Evolutionary conservation across 2,797 vertebrate species (phyloP), one percentile per base, ranked within the genome.

Genomic region (Onychomys leucogaster): DNA sequence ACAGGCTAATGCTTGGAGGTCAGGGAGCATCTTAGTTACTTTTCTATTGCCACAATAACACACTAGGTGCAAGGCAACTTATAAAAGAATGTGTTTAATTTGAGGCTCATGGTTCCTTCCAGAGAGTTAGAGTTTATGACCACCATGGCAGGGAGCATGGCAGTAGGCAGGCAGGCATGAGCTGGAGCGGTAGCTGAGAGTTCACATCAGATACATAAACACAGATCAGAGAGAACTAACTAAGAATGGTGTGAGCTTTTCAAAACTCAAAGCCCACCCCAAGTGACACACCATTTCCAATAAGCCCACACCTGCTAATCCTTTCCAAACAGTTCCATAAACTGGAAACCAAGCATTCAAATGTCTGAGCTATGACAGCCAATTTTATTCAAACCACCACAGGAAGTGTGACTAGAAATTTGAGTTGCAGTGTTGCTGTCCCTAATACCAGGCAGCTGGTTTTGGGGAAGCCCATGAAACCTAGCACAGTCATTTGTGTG

Each of bases 381-480:
- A 82, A 13, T 41, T n/a, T 82, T 41, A 41, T 3, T 82, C 59
- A 83, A 63, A 83, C 37, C 4, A 63, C 16, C 16, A 83, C 59
- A 11, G 59, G 61, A 82, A 52, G 43, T 69, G 1, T 73, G 25
- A n/a, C 17, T 82, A 37, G 59, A 69, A 88, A 81, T 34, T 32
- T 90, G 71, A 90, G 21, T 46, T 34, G 82, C 23, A 90, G 16
- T 4, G 8, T 19, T 91, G 85, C 14, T 23, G 8, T 69, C 3
- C 49, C 1, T 82, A 46, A 73, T 57, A 59, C 17, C 12, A 91
- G 65, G 25, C 0, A 86, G 21, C 77, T 92, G 61, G 16, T 90
- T 91, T 83, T 89, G 78, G 69, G 75, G 82, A 92, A 59, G 6
- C 89, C n/a, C n/a, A 67, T 43, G 82, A 94, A 92, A 8, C 11